Evolutionary conservation across 2,888 invertebrate species (phyloP), one percentile per base, ranked within the genome.

Genomic region (Campaea margaritaria): DNA sequence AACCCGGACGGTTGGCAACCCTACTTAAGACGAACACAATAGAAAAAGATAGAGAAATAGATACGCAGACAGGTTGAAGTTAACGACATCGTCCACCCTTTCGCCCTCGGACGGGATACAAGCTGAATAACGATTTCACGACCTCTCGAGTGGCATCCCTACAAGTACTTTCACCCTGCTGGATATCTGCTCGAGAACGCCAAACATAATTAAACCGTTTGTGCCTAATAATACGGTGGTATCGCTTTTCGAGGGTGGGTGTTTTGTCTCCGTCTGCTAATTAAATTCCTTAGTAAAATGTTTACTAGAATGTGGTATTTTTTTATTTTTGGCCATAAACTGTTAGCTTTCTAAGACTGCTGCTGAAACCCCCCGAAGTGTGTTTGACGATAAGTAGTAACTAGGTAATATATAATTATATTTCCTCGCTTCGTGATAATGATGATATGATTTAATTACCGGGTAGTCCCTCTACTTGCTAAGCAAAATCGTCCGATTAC

Each of bases 71-170:
- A 34, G 28, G 46, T 11, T 34, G 58, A 38, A 58, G 52, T 51
- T 57, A 56, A 58, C 50, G 62, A 61, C 57, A 59, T 41, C 54
- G 64, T 14, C 43, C 55, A 51, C 58, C 65, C 67, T 62, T 62
- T 65, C 50, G 67, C 36, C 63, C 63, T 41, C 15, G 11, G 38
- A 1, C 11, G 28, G 28, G 36, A 38, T 43, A 51, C 59, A 54
- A 16, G 12, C 36, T 34, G 34, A 63, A 55, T 58, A 62, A 59
- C 51, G 55, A 60, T 62, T 60, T 31, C 41, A 50, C 51, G 31
- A 49, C 44, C 60, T 52, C 58, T 52, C 39, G 31, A 51, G 62
- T 50, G 49, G 49, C 42, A 57, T 44, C 44, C 41, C 43, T n/a
- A n/a, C n/a, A n/a, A n/a, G n/a, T n/a, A n/a, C n/a, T 62, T 55